These are phyloP conservation scores for Rana temporaria DNA, from an alignment of 2,113 vertebrate species.

Conservation along the genomic window DNA sequence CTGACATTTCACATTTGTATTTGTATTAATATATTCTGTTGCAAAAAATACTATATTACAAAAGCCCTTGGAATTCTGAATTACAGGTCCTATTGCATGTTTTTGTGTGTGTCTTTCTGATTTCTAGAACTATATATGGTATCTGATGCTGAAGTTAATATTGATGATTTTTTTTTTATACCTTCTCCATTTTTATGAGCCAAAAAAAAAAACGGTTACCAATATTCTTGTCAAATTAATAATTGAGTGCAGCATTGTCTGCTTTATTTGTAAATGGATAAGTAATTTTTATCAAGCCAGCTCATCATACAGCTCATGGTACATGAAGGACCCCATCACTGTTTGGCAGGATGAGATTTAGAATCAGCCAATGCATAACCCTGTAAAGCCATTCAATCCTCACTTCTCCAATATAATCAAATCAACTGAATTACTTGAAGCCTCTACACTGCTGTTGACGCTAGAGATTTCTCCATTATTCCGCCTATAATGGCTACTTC, in stretches of 20 bases:
- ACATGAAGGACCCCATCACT: neutral
- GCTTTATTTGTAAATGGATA: neutral
- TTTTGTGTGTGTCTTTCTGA: too few relatives aligned
- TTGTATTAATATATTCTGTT: too few relatives aligned
- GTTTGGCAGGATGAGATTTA: slow-evolving; percentile 26
- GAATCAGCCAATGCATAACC: slow-evolving; percentile 25
- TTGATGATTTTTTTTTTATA: neutral
- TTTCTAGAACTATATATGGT: too few relatives aligned
- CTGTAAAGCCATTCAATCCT: slow-evolving; percentile 18
- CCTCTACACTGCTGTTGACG: slow-evolving; percentile 25
- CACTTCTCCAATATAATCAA: slow-evolving; percentile 51
- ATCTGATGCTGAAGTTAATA: too few relatives aligned
- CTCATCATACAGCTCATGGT: neutral
- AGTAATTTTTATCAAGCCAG: neutral
- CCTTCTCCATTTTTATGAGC: neutral
- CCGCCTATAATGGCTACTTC: slow-evolving; percentile 50
- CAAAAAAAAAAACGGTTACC: neutral
- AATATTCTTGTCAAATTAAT: neutral
- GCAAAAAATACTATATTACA: too few relatives aligned
- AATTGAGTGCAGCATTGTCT: neutral
- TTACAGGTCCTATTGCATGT: too few relatives aligned
- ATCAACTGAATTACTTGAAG: slow-evolving; percentile 43
- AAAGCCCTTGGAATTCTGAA: too few relatives aligned
- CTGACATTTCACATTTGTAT: too few relatives aligned
- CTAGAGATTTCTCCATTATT: slow-evolving; percentile 42